These are phyloP conservation scores for Leptinotarsa tumamoca DNA, from an alignment of 2,888 invertebrate species.

Conservation along the genomic window DNA sequence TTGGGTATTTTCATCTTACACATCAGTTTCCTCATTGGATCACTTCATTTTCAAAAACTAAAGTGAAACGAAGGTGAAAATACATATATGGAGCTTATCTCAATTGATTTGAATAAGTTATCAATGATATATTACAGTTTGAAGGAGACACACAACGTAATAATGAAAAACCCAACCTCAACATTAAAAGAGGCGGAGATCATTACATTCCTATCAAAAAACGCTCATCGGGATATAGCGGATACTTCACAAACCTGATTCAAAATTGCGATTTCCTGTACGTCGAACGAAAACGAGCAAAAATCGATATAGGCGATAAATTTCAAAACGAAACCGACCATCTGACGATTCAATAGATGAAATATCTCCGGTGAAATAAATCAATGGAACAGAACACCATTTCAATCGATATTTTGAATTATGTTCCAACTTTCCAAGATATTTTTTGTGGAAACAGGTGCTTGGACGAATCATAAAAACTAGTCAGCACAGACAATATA, in stretches of 20 bases:
- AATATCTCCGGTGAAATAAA: neutral
- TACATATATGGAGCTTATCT: too few species aligned
- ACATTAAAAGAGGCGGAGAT: too few species aligned
- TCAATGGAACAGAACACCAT: neutral
- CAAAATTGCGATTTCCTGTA: constrained; percentile 1
- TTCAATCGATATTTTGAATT: constrained; percentile 5
- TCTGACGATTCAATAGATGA: neutral
- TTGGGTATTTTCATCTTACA: too few species aligned
- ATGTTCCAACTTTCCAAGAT: constrained; percentile 1
- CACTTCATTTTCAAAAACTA: too few species aligned
- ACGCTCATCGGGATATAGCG: too few species aligned
- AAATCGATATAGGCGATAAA: neutral
- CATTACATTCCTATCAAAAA: too few species aligned
- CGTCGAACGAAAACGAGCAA: neutral
- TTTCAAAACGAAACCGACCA: neutral
- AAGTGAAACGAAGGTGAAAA: too few species aligned
- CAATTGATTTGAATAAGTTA: too few species aligned
- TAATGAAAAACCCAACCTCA: too few species aligned
- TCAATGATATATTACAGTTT: too few species aligned
- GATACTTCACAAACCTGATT: neutral
- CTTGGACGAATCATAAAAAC: neutral
- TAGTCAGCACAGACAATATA: neutral
- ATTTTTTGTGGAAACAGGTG: constrained; percentile 5
- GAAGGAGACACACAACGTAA: too few species aligned
- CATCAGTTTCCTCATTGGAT: too few species aligned